Conservation (phyloP, 2,888 invertebrate species). For the Perithous albicinctus region DNA sequence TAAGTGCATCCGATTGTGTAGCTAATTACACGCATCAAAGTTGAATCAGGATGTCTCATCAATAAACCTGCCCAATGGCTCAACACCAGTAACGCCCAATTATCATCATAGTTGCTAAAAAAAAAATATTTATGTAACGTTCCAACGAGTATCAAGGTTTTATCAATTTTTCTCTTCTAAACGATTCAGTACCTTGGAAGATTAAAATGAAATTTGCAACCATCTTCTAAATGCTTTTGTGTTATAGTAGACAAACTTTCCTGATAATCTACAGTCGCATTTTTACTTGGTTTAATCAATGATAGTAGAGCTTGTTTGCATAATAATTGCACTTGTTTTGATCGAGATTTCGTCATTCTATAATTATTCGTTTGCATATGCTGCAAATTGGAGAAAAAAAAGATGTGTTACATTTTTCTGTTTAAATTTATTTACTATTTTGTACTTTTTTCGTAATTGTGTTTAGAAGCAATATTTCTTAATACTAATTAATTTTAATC, state of each 20-base stretch:
- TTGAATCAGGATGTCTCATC: slow-evolving; percentile 67
- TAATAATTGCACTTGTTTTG: slow-evolving; percentile 64
- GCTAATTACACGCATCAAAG: slow-evolving; percentile 70
- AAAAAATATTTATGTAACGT: slow-evolving; percentile 21
- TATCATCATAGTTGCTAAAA: slow-evolving; percentile 63
- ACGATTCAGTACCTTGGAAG: slow-evolving; percentile 68
- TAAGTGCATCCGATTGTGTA: slow-evolving; percentile 67
- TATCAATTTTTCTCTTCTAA: background rate
- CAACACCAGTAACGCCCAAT: slow-evolving; percentile 70
- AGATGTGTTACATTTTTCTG: too few species aligned
- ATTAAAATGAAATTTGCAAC: slow-evolving; percentile 71
- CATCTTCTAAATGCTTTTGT: slow-evolving; percentile 64
- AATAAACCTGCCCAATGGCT: slow-evolving; percentile 71
- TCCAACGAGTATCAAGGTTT: background rate
- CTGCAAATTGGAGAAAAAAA: too few species aligned
- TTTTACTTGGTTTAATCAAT: slow-evolving; percentile 74
- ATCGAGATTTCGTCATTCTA: slow-evolving; percentile 56
- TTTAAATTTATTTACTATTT: too few species aligned
- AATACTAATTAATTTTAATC: too few species aligned
- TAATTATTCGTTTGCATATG: slow-evolving; percentile 14
- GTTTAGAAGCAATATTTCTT: too few species aligned
- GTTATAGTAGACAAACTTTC: slow-evolving; percentile 69
- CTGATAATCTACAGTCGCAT: slow-evolving; percentile 70
- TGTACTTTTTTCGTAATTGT: too few species aligned
- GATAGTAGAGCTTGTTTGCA: slow-evolving; percentile 74